Percentiles rank a stretch among this genome's conserved stretches.
phyloP scores from a whole-genome alignment of 2,888 invertebrate species.

The Archips xylosteana region DNA sequence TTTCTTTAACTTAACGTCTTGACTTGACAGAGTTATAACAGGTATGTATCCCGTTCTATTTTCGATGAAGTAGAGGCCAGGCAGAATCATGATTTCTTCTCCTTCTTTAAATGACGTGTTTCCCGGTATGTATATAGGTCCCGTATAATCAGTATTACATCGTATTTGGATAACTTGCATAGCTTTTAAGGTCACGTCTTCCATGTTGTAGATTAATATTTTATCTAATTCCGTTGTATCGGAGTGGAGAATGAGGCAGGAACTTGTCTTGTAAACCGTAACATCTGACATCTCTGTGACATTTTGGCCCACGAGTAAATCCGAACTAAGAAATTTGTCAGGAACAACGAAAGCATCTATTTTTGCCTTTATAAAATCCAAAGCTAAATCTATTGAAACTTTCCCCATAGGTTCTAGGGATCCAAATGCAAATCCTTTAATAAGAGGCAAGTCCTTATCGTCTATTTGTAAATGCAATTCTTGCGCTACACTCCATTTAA shows the following conservation, averaged over 20 bases:
- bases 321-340: conserved; percentile 27
- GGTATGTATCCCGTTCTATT: neutral
- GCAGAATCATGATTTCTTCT: conserved; percentile 12
- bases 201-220: neutral
- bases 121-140: conserved; percentile 10
- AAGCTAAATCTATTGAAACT: conserved; percentile 17
- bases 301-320: conserved; percentile 41
- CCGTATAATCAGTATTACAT: conserved; percentile 8
- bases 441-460: conserved; percentile 19
- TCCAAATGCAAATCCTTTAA: conserved; percentile 39
- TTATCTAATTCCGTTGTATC: conserved; percentile 11
- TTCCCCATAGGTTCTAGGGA: conserved; percentile 28
- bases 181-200: neutral
- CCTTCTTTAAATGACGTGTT: conserved; percentile 1
- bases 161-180: too few relatives aligned
- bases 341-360: conserved; percentile 30
- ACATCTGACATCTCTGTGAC: conserved; percentile 38
- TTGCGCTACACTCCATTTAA: conserved; percentile 17
- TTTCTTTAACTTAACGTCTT: neutral
- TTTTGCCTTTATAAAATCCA: conserved; percentile 29
- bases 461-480: conserved; percentile 9
- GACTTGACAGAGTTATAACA: neutral
- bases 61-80: conserved; percentile 4
- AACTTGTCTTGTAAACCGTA: conserved; percentile 28
- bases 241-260: conserved; percentile 12